Conservation (phyloP, 2,113 vertebrate genomes). For the Perccottus glenii region DNA sequence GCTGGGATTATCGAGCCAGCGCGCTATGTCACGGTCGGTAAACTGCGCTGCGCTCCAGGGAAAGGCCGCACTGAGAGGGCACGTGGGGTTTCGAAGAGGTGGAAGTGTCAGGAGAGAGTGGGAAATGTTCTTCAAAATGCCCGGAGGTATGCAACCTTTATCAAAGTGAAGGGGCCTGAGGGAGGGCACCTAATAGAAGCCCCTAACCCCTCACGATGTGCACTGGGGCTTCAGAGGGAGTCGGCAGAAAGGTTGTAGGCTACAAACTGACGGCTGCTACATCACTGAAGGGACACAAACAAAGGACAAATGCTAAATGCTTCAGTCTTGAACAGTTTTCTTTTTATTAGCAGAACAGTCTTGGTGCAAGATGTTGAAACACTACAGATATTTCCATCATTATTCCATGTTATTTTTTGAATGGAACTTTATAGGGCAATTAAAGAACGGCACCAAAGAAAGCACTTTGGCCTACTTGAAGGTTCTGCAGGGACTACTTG, state of each 20-base stretch:
- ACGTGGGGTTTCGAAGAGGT: constrained; percentile 42
- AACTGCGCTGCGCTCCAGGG: constrained; percentile 51
- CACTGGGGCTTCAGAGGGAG: constrained; percentile 12
- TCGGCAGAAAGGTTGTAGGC: constrained; percentile 3
- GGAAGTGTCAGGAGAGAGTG: constrained; percentile 40
- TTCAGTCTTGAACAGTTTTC: not conserved
- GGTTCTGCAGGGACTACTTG: constrained; percentile 50
- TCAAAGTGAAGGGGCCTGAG: constrained; percentile 57
- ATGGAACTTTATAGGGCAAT: constrained; percentile 52
- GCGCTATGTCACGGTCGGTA: constrained; percentile 62
- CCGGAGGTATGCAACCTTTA: constrained; percentile 65
- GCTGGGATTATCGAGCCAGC: constrained; percentile 62
- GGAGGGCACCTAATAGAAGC: constrained; percentile 33
- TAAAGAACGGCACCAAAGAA: constrained; percentile 52
- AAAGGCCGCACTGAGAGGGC: constrained; percentile 36
- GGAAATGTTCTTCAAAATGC: constrained; percentile 52
- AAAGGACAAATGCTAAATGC: not conserved
- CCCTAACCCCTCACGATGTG: constrained; percentile 16
- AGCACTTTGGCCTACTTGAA: constrained; percentile 53
- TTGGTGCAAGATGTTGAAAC: not conserved
- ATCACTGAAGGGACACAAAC: not conserved
- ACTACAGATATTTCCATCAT: constrained; percentile 18
- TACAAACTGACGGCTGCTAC: not conserved
- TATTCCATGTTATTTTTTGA: constrained; percentile 16
- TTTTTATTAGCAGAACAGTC: not conserved